Evolutionary conservation across 2,888 invertebrate species (phyloP).

Genomic region (Oeneis ivallda): DNA sequence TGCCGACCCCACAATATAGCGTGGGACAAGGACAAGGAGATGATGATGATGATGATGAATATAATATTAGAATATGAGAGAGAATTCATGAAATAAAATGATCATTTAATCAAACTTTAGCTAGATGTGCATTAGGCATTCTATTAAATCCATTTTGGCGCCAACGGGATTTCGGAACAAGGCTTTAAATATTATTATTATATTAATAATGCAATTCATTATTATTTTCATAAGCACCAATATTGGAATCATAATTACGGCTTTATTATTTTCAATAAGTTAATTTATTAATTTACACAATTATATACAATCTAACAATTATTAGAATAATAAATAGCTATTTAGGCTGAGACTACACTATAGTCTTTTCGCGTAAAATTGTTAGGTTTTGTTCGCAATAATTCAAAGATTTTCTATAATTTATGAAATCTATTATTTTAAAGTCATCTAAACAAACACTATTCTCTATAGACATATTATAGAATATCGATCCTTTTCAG

Average conservation of each 20-base stretch:
- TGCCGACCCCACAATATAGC: too few relatives aligned
- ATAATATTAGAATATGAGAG: slow-evolving; percentile 2
- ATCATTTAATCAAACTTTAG: background rate
- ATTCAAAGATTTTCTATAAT: background rate
- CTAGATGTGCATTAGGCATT: slow-evolving; percentile 24
- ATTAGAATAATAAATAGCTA: slow-evolving; percentile 11
- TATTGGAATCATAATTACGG: slow-evolving; percentile 48
- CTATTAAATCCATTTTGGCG: slow-evolving; percentile 25
- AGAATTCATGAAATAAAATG: background rate
- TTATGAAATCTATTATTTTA: background rate
- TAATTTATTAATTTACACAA: slow-evolving; percentile 30
- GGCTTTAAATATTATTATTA: slow-evolving; percentile 27
- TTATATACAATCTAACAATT: slow-evolving; percentile 22
- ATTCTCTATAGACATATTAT: too few relatives aligned
- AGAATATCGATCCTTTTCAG: too few relatives aligned
- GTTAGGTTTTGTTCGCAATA: background rate
- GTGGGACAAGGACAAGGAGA: too few relatives aligned
- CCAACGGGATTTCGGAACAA: slow-evolving; percentile 31
- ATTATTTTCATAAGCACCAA: slow-evolving; percentile 67
- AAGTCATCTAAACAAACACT: too few relatives aligned
- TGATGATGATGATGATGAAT: too few relatives aligned
- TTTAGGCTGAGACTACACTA: slow-evolving; percentile 3
- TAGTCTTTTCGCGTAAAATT: background rate
- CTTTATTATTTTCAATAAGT: slow-evolving; percentile 1
- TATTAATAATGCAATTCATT: slow-evolving; percentile 48